Percentiles rank a stretch among this genome's conserved stretches.
These are phyloP conservation scores for Volucella inflata DNA, from an alignment of 2,888 invertebrate species.

Conservation along the genomic window DNA sequence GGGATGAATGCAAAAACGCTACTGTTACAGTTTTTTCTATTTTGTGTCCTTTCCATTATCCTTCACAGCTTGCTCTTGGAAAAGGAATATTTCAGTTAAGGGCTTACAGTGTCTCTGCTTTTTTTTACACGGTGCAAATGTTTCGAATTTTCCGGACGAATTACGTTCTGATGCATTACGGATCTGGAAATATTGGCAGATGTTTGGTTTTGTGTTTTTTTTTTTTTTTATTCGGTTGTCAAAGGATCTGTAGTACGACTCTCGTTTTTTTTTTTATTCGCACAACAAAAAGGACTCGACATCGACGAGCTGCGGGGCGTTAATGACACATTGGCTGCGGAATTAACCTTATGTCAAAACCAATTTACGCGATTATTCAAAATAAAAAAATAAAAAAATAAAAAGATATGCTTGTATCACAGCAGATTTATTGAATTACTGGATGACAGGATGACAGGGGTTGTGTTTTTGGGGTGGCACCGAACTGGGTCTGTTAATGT, in stretches of 20 bases:
- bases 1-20: conserved; percentile 60
- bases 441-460: conserved; percentile 48
- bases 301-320: conserved; percentile 61
- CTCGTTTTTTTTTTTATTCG: conserved; percentile 2
- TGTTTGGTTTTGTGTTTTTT: conserved; percentile 53
- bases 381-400: conserved; percentile 35
- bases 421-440: conserved; percentile 49
- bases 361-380: conserved; percentile 73
- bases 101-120: conserved; percentile 12
- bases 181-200: conserved; percentile 72
- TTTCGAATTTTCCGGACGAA: conserved; percentile 72
- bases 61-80: conserved; percentile 19
- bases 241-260: conserved; percentile 11
- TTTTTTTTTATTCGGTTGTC: too few relatives aligned
- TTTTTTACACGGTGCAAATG: conserved; percentile 63
- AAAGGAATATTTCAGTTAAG: conserved; percentile 51
- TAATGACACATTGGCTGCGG: conserved; percentile 72
- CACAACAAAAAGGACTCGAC: conserved; percentile 42
- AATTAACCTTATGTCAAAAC: conserved; percentile 74
- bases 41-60: conserved; percentile 66
- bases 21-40: conserved; percentile 59
- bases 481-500: conserved; percentile 32
- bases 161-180: conserved; percentile 71
- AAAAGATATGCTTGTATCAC: background rate
- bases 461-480: conserved; percentile 61